Conservation (phyloP, 1,140 invertebrate species). For the Chironomus striatipennis region DNA sequence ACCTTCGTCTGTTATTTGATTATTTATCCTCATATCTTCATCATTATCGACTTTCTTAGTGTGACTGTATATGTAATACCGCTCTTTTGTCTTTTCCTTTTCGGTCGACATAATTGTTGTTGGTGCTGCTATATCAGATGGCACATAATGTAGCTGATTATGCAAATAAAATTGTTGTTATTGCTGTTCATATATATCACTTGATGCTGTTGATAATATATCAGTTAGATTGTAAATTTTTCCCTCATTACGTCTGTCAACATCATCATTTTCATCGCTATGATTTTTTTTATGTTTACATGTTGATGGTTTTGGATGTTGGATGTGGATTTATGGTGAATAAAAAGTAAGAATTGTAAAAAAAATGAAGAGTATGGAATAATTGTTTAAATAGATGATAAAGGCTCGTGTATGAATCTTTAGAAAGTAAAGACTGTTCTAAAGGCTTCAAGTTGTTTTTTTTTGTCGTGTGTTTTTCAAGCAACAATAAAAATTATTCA, state of each 20-base stretch:
- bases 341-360: background rate
- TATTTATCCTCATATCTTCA: background rate
- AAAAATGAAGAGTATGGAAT: too few relatives aligned
- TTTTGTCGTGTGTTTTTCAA: too few relatives aligned
- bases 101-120: background rate
- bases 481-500: too few relatives aligned
- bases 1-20: background rate
- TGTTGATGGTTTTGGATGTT: too few relatives aligned
- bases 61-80: slow-evolving; percentile 9
- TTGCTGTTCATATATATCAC: background rate
- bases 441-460: too few relatives aligned
- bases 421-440: too few relatives aligned
- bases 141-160: slow-evolving; percentile 7
- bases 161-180: background rate
- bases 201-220: slow-evolving; percentile 9
- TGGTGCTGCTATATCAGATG: background rate
- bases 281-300: background rate
- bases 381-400: too few relatives aligned
- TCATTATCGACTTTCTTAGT: background rate
- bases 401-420: too few relatives aligned
- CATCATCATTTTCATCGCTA: slow-evolving; percentile 1
- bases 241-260: slow-evolving; percentile 1
- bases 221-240: slow-evolving; percentile 20
- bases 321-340: background rate
- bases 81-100: background rate